Base-by-base conservation (phyloP, 2,888 invertebrate genomes). In the Drosophila monieri region DNA sequence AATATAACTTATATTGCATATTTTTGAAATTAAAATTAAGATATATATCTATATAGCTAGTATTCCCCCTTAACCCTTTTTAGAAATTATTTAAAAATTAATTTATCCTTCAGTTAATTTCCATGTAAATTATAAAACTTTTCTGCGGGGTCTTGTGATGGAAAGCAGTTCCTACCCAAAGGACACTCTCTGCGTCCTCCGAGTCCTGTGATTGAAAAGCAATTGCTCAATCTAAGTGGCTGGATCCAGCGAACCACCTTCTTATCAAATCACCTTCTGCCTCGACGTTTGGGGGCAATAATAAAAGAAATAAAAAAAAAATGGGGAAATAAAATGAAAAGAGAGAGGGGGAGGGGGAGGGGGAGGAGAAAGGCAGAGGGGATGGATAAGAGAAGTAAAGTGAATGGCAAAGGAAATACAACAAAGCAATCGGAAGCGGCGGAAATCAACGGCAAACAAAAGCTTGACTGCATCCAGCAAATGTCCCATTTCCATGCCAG, bases 391-490 rank as follows among this genome's bases (percentile, higher is more conserved):
- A 39, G 39, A 9, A 41, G 39, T 18, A 18, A 41, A 3, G 9
- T 15, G 39, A 41, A 41, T 41, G 44, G 46, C 44, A 65, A 41
- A 54, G 52, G 35, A 64, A 41, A 70, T 70, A 76, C 76, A 80
- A 77, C 85, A 80, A 80, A 80, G 85, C 85, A 85, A 80, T 80
- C 80, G 85, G 80, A 80, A 85, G 84, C 72, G 67, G 53, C 83
- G 80, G 85, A 80, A 80, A 80, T 80, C 85, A 85, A 80, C 74
- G 77, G 78, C 80, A 80, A 80, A 84, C 80, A 80, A 84, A 83
- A 75, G 70, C 59, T 67, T 64, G 68, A 44, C 44, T 80, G 85
- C 85, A 80, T 74, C 62, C 78, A 62, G 76, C 59, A 59, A 60
- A 60, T 60, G 58, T 41, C 59, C 60, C 59, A 61, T 60, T 59